phyloP scores from a whole-genome alignment of 2,113 vertebrate species.

The Periophthalmodon schlosseri region DNA sequence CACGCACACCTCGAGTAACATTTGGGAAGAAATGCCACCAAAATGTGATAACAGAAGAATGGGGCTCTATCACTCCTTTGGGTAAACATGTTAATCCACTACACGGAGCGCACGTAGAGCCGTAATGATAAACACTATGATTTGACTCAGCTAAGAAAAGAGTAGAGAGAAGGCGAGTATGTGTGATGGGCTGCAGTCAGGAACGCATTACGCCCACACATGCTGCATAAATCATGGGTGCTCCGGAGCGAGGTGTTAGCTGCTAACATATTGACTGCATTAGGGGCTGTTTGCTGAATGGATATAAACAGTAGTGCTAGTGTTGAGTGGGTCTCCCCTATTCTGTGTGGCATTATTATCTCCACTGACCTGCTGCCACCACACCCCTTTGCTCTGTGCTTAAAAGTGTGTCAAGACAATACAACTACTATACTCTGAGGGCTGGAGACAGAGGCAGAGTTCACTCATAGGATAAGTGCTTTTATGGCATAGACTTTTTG shows the following conservation, averaged over 20 bases:
- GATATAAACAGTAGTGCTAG: constrained; percentile 30
- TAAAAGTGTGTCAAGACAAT: constrained; percentile 39
- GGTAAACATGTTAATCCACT: background rate
- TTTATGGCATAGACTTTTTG: constrained; percentile 20
- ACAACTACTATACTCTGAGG: constrained; percentile 7
- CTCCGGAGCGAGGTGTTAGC: constrained; percentile 32
- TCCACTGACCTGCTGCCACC: constrained; percentile 36
- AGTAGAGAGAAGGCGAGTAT: constrained; percentile 14
- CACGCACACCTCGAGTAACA: constrained; percentile 7
- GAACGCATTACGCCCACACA: constrained; percentile 22
- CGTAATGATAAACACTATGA: constrained; percentile 3
- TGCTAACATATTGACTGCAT: constrained; percentile 23
- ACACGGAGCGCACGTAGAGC: background rate
- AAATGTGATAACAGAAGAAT: constrained; percentile 9
- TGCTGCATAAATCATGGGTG: constrained; percentile 29
- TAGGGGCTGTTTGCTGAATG: constrained; percentile 26
- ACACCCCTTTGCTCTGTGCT: constrained; percentile 12
- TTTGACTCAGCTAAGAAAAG: constrained; percentile 11
- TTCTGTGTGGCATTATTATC: constrained; percentile 5
- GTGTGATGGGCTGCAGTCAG: constrained; percentile 12
- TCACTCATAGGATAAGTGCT: constrained; percentile 22
- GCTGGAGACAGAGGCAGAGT: constrained; percentile 20
- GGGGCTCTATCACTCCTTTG: background rate
- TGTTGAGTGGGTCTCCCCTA: constrained; percentile 22
- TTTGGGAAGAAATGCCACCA: constrained; percentile 13